These are phyloP conservation scores for Pica pica DNA, from an alignment of 2,113 vertebrate species.

Conservation along the genomic window DNA sequence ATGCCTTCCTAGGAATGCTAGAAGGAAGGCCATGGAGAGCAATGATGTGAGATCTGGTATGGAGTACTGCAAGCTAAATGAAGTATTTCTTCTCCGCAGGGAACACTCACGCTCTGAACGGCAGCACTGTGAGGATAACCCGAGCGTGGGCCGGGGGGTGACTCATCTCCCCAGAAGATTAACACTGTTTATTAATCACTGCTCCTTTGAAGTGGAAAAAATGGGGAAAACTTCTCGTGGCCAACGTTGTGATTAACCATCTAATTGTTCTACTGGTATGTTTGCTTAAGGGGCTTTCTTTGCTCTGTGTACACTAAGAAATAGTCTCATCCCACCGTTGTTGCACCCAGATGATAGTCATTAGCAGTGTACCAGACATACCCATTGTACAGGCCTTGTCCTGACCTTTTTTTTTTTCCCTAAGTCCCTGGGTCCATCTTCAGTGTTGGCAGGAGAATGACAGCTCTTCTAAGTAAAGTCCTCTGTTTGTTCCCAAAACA, in stretches of 20 bases:
- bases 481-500: background rate
- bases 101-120: constrained; percentile 2
- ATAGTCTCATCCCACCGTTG: constrained; percentile 47
- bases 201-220: constrained; percentile 57
- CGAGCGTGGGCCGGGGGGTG: background rate
- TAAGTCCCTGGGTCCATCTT: background rate
- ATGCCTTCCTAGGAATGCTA: background rate
- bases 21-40: background rate
- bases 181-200: constrained; percentile 56
- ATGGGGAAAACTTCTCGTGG: constrained; percentile 50
- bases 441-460: background rate
- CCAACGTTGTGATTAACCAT: constrained; percentile 41
- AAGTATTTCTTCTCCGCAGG: background rate
- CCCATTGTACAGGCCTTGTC: constrained; percentile 16
- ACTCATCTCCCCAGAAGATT: constrained; percentile 58
- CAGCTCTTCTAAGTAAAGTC: background rate
- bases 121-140: constrained; percentile 44
- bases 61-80: background rate
- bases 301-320: constrained; percentile 50
- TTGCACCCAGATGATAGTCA: constrained; percentile 57
- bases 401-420: background rate
- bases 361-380: constrained; percentile 45
- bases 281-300: constrained; percentile 64
- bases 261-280: constrained; percentile 64
- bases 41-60: background rate